Evolutionary conservation across 2,797 vertebrate species (phyloP), one percentile per base, ranked within the genome.

Genomic region (Artibeus jamaicensis): DNA sequence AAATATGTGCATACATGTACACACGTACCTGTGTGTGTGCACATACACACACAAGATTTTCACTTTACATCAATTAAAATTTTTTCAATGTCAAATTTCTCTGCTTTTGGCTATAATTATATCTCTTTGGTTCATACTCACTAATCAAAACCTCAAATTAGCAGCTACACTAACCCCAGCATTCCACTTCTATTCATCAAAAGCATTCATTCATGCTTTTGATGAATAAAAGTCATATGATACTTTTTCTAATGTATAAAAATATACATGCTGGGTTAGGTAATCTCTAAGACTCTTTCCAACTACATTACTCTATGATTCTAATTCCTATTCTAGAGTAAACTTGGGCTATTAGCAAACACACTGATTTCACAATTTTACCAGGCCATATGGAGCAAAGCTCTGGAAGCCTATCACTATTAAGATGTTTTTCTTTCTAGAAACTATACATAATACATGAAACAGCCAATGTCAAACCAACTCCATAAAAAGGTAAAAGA

Each of bases 281-380:
- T 76, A 34, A 89, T 59, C 32, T 89, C 21, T 74, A 90, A 89
- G 29, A 78, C 87, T 78, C 57, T 89, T 91, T 86, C 22, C 22
- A 93, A 87, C 12, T 67, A 46, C 71, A 48, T 16, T 76, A 19
- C 73, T 74, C 55, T 81, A 55, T 62, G 48, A 71, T 62, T 94
- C 74, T 91, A 90, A 89, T 93, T 94, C 39, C 34, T 65, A n/a
- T 42, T 89, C 76, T 89, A 87, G n/a, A 73, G 50, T 70, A 94
- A 93, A 78, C 7, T 34, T 34, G 50, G 8, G 34, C 68, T 95
- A 21, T 53, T 87, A 78, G 83, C 44, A 91, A 86, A 93, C 68
- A 53, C 68, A 78, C 71, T 87, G 91, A 94, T 74, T 91, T 89
- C 89, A 77, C 81, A 67, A 87, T 57, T 93, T 95, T 91, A 93